Base-by-base conservation (phyloP, 2,888 invertebrate species). In the Microctonus hyperodae region DNA sequence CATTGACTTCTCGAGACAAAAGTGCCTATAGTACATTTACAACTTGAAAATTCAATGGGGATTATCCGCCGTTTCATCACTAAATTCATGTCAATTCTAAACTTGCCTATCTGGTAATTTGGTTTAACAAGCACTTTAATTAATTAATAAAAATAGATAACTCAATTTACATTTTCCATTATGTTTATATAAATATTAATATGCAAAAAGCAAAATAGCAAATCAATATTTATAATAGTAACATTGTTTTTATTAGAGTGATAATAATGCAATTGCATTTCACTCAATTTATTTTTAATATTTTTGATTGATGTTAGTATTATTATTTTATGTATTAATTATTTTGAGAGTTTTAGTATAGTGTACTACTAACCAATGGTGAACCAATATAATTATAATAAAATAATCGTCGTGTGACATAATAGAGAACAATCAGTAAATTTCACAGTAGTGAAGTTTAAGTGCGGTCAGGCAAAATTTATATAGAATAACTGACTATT, bases 371-470 rank as follows among this genome's bases (percentile, higher is more conserved):
- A 16, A 37, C n/a, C 16, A 23, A 13, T n/a, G 23, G 20, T 48
- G 9, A 44, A 48, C 31, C 10, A 62, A 33, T 51, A 62, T 53
- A 53, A 28, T 37, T 62, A n/a, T 53, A 22, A 35, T n/a, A 23
- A 3, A 23, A 37, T 33, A 51, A 51, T 61, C 51, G 37, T 37
- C 7, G 35, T 23, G n/a, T 1, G 4, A 33, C n/a, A n/a, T 23
- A 51, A 51, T n/a, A 25, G 25, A 20, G 60, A 50, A 61, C 33
- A 28, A 62, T 62, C 48, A 60, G 58, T 31, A 51, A 58, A 40
- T 62, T 62, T 61, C 40, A 23, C 67, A 40, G 62, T 62, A 67
- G 62, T 62, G 37, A 67, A 58, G 62, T 63, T 67, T 16, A 23
- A 25, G 22, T 67, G 51, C 25, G 62, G 62, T 63, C 58, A 62